Conservation (phyloP, 2,113 vertebrate species). For the Corythornis vintsioides region DNA sequence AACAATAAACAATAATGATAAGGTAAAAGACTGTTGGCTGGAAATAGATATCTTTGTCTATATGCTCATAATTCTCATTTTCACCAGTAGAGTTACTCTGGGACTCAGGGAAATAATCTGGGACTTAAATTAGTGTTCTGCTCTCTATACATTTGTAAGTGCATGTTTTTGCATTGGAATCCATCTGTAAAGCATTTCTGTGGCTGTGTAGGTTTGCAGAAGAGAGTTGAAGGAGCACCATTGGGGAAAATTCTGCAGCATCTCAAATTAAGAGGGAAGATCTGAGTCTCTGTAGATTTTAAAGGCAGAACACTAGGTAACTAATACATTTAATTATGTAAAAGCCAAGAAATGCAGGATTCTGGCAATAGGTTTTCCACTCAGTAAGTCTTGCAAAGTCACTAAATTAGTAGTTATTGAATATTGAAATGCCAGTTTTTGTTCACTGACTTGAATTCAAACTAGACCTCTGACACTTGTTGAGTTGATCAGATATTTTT, state of each 20-base stretch:
- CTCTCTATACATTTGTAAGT: neutral
- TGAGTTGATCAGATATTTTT: neutral
- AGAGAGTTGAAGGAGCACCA: neutral
- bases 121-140: slow-evolving; percentile 14
- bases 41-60: neutral
- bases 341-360: neutral
- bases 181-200: neutral
- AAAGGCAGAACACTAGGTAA: slow-evolving; percentile 2
- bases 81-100: neutral
- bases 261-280: neutral
- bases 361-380: neutral
- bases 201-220: neutral
- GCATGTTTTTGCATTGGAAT: neutral
- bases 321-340: neutral
- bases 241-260: neutral
- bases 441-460: neutral
- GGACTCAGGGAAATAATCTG: neutral
- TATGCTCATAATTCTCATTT: neutral
- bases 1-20: neutral
- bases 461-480: neutral
- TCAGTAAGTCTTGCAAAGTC: neutral
- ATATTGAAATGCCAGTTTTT: neutral
- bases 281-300: neutral
- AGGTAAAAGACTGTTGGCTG: neutral
- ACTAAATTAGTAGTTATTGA: neutral